These are phyloP conservation scores for Ariolimax columbianus DNA, from an alignment of 2,888 invertebrate species.

Conservation along the genomic window DNA sequence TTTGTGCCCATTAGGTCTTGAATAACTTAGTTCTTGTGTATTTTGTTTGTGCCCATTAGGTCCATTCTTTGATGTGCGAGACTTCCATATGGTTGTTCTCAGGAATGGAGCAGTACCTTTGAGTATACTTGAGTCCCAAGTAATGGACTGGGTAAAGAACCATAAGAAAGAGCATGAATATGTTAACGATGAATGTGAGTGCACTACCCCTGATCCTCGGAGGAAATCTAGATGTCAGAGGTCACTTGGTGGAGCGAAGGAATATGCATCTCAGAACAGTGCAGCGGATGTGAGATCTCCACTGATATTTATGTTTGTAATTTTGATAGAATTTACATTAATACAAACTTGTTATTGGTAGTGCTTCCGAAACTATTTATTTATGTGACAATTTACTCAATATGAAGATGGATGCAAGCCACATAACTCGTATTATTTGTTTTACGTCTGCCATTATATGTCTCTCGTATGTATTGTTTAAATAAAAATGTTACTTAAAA, in stretches of 20 bases:
- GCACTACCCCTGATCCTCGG: slow-evolving; percentile 6
- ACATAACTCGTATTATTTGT: too few species aligned
- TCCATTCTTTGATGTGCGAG: slow-evolving; percentile 71
- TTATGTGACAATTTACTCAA: neutral
- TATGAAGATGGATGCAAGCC: too few species aligned
- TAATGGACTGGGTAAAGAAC: slow-evolving; percentile 61
- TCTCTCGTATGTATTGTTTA: too few species aligned
- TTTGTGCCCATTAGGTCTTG: too few species aligned
- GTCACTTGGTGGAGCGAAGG: neutral
- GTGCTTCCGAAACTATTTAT: neutral
- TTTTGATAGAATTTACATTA: neutral
- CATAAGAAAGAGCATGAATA: slow-evolving; percentile 45
- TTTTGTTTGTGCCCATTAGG: slow-evolving; percentile 54
- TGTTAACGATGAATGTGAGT: slow-evolving; percentile 34
- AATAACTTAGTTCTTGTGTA: neutral
- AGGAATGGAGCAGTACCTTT: slow-evolving; percentile 72
- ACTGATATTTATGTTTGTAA: neutral
- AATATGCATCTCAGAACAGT: neutral
- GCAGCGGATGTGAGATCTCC: neutral
- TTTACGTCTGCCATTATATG: too few species aligned
- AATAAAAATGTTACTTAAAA: too few species aligned
- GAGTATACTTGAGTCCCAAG: slow-evolving; percentile 67
- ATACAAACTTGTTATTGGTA: neutral
- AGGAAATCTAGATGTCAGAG: slow-evolving; percentile 31
- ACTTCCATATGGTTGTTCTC: slow-evolving; percentile 76